Conservation (phyloP, 2,888 invertebrate species). For the Gari tellinella region DNA sequence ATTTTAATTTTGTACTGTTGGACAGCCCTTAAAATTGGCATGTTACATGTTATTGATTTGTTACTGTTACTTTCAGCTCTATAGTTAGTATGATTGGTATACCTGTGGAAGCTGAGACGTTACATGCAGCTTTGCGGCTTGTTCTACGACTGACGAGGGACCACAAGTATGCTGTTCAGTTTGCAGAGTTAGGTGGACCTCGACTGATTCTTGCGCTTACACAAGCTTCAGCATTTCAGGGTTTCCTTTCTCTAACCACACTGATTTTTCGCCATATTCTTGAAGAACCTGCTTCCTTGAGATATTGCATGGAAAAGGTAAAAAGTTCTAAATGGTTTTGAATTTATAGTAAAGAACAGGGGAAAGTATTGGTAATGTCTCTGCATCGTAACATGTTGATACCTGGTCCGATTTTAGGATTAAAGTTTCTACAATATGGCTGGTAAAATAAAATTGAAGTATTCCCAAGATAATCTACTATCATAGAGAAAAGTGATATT, state of each 20-base stretch:
- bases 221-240: constrained; percentile 90
- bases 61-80: constrained; percentile 83
- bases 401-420: too few relatives aligned
- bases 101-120: constrained; percentile 90
- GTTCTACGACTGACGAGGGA: constrained; percentile 90
- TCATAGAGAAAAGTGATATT: too few relatives aligned
- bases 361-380: too few relatives aligned
- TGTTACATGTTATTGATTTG: background rate
- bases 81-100: constrained; percentile 89
- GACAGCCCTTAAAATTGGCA: background rate
- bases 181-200: constrained; percentile 91
- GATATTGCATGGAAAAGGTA: constrained; percentile 91
- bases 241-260: constrained; percentile 90
- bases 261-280: constrained; percentile 91
- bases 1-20: too few relatives aligned
- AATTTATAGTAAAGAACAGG: too few relatives aligned
- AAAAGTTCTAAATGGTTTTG: too few relatives aligned
- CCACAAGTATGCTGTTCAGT: constrained; percentile 89
- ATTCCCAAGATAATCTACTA: too few relatives aligned
- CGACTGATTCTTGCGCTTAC: constrained; percentile 89
- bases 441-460: too few relatives aligned
- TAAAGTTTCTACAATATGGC: too few relatives aligned
- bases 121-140: constrained; percentile 91
- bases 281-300: constrained; percentile 90
- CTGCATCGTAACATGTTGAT: too few relatives aligned